Evolutionary conservation across 2,888 invertebrate species (phyloP), one percentile per base, ranked within the genome.

Genomic region (Saturnia pavonia): DNA sequence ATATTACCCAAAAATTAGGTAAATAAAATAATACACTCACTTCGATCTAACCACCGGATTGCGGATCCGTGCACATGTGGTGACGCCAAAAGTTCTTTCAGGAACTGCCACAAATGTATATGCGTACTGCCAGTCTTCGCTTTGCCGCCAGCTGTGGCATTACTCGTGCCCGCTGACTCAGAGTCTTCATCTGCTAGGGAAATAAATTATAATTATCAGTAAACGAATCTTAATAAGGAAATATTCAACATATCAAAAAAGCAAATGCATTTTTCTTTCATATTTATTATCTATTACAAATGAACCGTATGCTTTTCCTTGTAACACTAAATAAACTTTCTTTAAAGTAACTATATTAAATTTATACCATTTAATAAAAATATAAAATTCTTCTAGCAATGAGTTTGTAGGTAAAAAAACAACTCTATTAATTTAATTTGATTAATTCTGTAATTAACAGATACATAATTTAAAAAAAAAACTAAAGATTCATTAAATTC

Each of bases 21-120:
- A 63, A 66, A 68, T 68, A 69, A 67, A 69, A 67, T 69, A 25
- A 43, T 66, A 6, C 79, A 91, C 92, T 92, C 76, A 94, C 95
- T 95, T 85, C 99, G 96, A 90, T 99, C 99, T 81, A 99, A 94
- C 99, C 99, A 99, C 85, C 99, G 96, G 86, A 99, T 99, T 87
- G 99, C 99, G 7, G 97, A 97, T 16, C 98, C 98, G 88, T 99
- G 98, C 48, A 96, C 92, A 78, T 98, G 97, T 0, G 99, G 98
- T 69, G 98, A 96, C 27, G 97, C 96, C 1, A 99, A 95, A 22
- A 99, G 95, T 88, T 99, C 99, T 88, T 99, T 99, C 70, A 99
- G 95, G 91, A 99, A 99, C 92, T 99, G 99, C 99, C 99, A 99
- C 67, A 99, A 95, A 89, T 99, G 99, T 80, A 99, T 99, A 90